Conservation (phyloP, 2,113 vertebrate genomes). For the Cyanistes caeruleus region DNA sequence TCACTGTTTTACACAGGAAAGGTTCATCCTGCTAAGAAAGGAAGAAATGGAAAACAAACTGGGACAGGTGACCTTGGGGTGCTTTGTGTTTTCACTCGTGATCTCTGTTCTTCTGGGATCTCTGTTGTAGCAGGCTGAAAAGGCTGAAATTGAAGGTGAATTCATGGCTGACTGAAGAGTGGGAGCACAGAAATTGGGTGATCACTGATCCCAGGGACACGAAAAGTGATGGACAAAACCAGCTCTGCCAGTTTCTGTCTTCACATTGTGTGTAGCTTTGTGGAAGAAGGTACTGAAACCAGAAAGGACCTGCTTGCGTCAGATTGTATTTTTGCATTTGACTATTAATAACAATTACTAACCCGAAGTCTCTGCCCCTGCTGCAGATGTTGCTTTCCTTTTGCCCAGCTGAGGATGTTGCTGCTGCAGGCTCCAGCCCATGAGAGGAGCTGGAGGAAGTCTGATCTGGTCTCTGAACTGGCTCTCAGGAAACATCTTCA, state of each 20-base stretch:
- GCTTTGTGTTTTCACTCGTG: background rate
- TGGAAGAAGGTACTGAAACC: background rate
- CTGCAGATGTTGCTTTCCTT: background rate
- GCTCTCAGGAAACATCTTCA: background rate
- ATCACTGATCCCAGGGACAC: background rate
- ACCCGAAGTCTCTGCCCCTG: background rate
- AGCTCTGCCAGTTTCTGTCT: background rate
- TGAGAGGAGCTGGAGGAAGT: background rate
- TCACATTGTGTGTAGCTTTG: accelerated
- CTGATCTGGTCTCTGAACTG: background rate
- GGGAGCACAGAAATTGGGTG: background rate
- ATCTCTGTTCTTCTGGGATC: background rate
- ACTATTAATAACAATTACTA: background rate
- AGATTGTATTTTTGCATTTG: background rate
- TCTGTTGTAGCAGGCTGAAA: background rate
- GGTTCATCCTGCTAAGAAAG: background rate
- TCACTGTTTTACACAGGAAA: background rate
- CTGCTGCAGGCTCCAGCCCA: background rate
- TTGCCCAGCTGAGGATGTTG: background rate
- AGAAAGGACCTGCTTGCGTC: background rate
- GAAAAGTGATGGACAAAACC: background rate
- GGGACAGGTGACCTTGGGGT: background rate
- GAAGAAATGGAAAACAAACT: background rate
- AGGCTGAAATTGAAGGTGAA: background rate
- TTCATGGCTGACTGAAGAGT: background rate